A percentile compares a stretch with the other conserved stretches of the same genome.
phyloP scores from a whole-genome alignment of 2,113 vertebrate genomes.

The Protobothrops mucrosquamatus region DNA sequence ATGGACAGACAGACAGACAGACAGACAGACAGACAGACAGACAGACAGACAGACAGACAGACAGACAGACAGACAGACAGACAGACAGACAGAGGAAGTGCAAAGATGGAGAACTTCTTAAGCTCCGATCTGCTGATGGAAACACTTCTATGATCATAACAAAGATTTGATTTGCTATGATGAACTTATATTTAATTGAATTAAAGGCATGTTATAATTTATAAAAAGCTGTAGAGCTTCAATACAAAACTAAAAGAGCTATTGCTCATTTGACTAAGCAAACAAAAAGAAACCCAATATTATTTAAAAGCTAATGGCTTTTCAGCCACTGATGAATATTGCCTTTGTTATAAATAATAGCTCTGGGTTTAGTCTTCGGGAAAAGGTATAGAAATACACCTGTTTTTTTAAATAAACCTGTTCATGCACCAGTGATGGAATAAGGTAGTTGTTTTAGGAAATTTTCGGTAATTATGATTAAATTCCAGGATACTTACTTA shows the following conservation, averaged over 20 bases:
- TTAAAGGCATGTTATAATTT: background rate
- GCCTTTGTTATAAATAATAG: background rate
- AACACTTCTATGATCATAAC: background rate
- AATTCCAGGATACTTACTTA: constrained; percentile 23
- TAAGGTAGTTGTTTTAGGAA: background rate
- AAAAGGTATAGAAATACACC: background rate
- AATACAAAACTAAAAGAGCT: background rate
- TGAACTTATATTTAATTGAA: background rate
- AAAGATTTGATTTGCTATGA: background rate
- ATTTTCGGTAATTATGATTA: constrained; percentile 23
- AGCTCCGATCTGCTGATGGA: background rate
- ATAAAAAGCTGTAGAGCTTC: background rate
- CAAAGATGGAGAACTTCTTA: background rate
- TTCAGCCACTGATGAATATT: background rate
- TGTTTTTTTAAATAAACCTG: background rate
- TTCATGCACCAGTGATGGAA: background rate
- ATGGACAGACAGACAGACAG: background rate
- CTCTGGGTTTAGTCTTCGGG: background rate
- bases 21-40: background rate
- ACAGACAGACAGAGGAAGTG: background rate
- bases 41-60: background rate
- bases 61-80: background rate
- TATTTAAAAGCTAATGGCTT: constrained; percentile 14
- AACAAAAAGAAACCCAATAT: constrained; percentile 1
- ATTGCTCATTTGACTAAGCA: background rate